These are phyloP conservation scores for Solenodon paradoxus DNA, from an alignment of 2,113 vertebrate genomes.

Conservation along the genomic window DNA sequence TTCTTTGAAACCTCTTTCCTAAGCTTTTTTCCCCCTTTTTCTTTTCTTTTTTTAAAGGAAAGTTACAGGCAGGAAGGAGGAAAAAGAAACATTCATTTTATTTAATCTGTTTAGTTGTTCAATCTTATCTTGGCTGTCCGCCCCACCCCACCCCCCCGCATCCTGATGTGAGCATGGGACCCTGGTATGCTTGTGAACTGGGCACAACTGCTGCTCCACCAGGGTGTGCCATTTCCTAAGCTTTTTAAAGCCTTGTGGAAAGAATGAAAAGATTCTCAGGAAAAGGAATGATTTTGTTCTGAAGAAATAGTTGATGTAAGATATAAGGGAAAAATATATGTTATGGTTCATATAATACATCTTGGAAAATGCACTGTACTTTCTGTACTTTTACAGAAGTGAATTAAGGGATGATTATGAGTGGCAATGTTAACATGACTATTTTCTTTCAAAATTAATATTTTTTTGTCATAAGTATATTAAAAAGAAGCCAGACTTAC, in stretches of 20 bases:
- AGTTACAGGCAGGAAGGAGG: too few species aligned
- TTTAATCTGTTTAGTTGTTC: too few species aligned
- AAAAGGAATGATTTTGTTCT: constrained; percentile 23
- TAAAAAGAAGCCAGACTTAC: neutral
- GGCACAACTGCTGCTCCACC: too few species aligned
- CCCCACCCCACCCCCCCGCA: too few species aligned
- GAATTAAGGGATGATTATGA: neutral
- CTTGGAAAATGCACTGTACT: neutral
- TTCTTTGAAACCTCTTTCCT: neutral
- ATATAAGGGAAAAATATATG: neutral
- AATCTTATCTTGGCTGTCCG: too few species aligned
- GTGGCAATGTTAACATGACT: neutral
- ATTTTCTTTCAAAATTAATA: neutral
- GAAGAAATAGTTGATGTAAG: neutral
- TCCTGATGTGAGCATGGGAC: too few species aligned
- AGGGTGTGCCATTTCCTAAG: too few species aligned
- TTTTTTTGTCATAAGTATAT: neutral
- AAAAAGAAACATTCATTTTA: too few species aligned
- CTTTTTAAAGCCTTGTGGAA: neutral
- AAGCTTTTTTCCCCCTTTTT: too few species aligned
- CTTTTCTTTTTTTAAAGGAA: too few species aligned
- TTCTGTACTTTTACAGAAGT: neutral
- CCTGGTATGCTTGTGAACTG: too few species aligned
- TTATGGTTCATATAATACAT: neutral
- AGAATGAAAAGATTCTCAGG: constrained; percentile 22